Percentiles rank a stretch among this genome's conserved stretches.
These are phyloP conservation scores for Nipponacmea schrenckii DNA, from an alignment of 2,888 invertebrate genomes.

Conservation along the genomic window DNA sequence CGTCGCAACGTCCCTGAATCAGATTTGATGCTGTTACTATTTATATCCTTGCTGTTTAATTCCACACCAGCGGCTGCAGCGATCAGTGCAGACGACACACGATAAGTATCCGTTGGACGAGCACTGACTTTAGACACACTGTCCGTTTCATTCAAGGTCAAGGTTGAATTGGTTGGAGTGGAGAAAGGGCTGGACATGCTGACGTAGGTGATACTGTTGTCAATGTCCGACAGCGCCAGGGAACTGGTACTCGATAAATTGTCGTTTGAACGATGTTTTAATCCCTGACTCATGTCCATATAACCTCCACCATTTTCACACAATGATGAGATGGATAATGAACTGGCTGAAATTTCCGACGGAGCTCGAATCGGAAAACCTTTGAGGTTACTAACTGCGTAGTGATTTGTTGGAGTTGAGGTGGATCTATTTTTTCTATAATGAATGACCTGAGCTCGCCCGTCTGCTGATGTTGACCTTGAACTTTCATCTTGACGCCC, in stretches of 20 bases:
- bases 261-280: slow-evolving; percentile 23
- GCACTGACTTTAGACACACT: neutral
- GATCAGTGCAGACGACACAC: neutral
- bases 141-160: slow-evolving; percentile 24
- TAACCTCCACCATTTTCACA: slow-evolving; percentile 35
- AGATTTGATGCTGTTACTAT: neutral
- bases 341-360: slow-evolving; percentile 25
- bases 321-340: slow-evolving; percentile 27
- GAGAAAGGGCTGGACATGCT: slow-evolving; percentile 50
- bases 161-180: slow-evolving; percentile 44
- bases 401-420: slow-evolving; percentile 5
- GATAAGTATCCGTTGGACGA: neutral
- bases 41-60: neutral
- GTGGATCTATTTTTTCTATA: neutral
- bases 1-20: neutral
- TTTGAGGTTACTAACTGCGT: slow-evolving; percentile 25
- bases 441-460: slow-evolving; percentile 20
- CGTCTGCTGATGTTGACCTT: slow-evolving; percentile 10
- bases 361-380: slow-evolving; percentile 23
- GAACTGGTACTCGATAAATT: slow-evolving; percentile 33
- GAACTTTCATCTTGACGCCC: slow-evolving; percentile 24
- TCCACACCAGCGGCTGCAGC: neutral
- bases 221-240: slow-evolving; percentile 35
- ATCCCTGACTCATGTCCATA: slow-evolving; percentile 36
- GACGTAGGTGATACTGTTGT: slow-evolving; percentile 48